A percentile compares a stretch with the other conserved stretches of the same genome.
Conservation (phyloP, 1,140 invertebrate species). For the Drosophila sp. region DNA sequence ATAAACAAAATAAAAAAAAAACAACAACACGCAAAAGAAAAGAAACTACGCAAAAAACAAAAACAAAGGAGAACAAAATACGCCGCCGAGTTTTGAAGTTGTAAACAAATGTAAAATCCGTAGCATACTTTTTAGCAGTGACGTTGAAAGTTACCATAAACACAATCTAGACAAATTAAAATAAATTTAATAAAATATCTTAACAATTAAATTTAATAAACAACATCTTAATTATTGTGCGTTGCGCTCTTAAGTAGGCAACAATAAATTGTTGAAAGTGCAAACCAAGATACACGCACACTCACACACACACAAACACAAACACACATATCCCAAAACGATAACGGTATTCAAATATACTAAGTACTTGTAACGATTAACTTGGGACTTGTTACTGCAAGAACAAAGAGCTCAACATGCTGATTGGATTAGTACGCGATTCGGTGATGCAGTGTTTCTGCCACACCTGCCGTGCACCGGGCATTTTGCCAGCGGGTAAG, state of each 20-base stretch:
- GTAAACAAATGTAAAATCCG: constrained; percentile 34
- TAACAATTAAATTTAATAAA: neutral
- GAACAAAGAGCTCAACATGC: constrained; percentile 86
- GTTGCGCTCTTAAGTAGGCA: constrained; percentile 31
- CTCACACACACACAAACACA: constrained; percentile 40
- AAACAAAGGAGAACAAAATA: constrained; percentile 5
- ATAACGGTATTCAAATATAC: constrained; percentile 11
- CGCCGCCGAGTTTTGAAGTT: constrained; percentile 27
- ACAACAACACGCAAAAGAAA: constrained; percentile 22
- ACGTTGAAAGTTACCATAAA: constrained; percentile 4
- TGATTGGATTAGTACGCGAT: constrained; percentile 93
- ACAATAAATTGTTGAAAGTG: constrained; percentile 16
- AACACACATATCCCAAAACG: constrained; percentile 46
- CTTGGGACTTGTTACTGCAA: too few species aligned
- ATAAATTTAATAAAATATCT: constrained; percentile 8
- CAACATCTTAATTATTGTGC: neutral
- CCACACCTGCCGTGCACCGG: constrained; percentile 92
- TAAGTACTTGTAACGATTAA: constrained; percentile 9
- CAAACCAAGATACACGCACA: constrained; percentile 2
- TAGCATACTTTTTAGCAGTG: constrained; percentile 47
- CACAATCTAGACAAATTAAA: neutral
- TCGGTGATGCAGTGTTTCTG: constrained; percentile 95
- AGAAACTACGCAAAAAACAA: constrained; percentile 20
- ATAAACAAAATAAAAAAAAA: constrained; percentile 30
- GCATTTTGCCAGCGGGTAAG: constrained; percentile 89